A percentile compares a stretch with the other conserved stretches of the same genome.
These are phyloP conservation scores for Ladona fulva DNA, from an alignment of 1,140 invertebrate genomes.

Conservation along the genomic window DNA sequence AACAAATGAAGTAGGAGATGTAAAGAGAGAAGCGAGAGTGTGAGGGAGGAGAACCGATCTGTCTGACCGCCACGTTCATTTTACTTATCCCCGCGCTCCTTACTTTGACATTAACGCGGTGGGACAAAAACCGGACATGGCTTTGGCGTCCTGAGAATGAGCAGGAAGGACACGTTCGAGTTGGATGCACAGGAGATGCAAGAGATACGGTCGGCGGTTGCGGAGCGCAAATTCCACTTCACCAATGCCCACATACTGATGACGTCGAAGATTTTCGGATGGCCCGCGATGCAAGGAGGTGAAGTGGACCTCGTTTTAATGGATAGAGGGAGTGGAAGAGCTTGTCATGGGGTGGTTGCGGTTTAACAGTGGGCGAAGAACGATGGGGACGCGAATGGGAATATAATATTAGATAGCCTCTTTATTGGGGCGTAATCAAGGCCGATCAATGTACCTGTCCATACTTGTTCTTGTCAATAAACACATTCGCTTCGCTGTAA, in stretches of 20 bases:
- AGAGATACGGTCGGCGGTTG: not conserved
- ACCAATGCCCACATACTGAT: not conserved
- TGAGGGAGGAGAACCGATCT: not conserved
- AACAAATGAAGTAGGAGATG: not conserved
- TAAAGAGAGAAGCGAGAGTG: not conserved
- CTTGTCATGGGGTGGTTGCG: no score
- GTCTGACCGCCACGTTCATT: not conserved
- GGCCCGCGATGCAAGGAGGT: not conserved
- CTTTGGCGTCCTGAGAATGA: not conserved
- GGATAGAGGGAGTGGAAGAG: no score
- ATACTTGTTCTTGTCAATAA: no score
- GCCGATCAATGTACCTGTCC: no score
- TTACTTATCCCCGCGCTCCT: not conserved
- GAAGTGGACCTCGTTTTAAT: no score
- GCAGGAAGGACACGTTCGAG: not conserved
- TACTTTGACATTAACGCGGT: not conserved
- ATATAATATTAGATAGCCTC: no score
- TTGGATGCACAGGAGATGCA: conserved; percentile 1
- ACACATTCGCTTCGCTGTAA: no score
- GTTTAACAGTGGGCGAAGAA: no score
- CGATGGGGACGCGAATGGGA: no score
- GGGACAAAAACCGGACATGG: not conserved
- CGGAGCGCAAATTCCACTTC: not conserved
- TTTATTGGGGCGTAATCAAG: no score
- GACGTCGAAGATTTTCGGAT: not conserved